Conservation (phyloP, 2,797 vertebrate species). For the Lepus townsendii region DNA sequence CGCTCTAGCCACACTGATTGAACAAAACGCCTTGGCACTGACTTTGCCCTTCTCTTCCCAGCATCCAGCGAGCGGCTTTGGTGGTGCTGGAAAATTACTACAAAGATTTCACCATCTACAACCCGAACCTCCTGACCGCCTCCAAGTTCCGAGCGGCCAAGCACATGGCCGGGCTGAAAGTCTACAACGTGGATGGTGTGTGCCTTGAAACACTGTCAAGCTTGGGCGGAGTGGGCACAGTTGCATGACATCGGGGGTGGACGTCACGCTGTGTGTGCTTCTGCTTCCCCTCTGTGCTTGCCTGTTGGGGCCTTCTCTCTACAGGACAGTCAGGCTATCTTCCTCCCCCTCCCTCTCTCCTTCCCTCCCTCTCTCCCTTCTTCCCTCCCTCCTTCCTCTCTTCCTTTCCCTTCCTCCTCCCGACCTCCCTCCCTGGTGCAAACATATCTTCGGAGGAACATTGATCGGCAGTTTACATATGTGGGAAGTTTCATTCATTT, state of each 20-base stretch:
- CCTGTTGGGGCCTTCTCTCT: not conserved
- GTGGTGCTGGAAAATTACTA: constrained; percentile 98
- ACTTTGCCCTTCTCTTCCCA: constrained; percentile 81
- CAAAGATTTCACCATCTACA: constrained; percentile 96
- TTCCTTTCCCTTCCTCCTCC: too few species aligned
- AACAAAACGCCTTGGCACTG: not conserved
- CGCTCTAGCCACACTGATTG: not conserved
- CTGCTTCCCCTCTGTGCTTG: not conserved
- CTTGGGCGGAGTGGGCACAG: not conserved
- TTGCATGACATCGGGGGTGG: rapidly evolving
- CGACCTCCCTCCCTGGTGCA: not conserved
- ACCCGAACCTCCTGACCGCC: constrained; percentile 94
- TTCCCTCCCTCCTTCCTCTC: too few species aligned
- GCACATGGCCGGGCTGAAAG: constrained; percentile 96
- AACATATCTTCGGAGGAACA: constrained; percentile 30
- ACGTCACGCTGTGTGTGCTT: not conserved
- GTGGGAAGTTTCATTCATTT: constrained; percentile 12
- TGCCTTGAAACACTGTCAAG: constrained; percentile 70
- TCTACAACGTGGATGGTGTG: constrained; percentile 97
- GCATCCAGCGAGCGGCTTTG: constrained; percentile 95
- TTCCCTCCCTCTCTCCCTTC: too few species aligned
- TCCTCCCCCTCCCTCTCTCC: too few species aligned
- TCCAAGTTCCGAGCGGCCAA: constrained; percentile 95
- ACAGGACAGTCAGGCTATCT: not conserved
- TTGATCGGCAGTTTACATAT: not conserved